Percentiles rank a stretch among this genome's conserved stretches.
These are phyloP conservation scores for Chunga burmeisteri DNA, from an alignment of 2,113 vertebrate genomes.

Conservation along the genomic window DNA sequence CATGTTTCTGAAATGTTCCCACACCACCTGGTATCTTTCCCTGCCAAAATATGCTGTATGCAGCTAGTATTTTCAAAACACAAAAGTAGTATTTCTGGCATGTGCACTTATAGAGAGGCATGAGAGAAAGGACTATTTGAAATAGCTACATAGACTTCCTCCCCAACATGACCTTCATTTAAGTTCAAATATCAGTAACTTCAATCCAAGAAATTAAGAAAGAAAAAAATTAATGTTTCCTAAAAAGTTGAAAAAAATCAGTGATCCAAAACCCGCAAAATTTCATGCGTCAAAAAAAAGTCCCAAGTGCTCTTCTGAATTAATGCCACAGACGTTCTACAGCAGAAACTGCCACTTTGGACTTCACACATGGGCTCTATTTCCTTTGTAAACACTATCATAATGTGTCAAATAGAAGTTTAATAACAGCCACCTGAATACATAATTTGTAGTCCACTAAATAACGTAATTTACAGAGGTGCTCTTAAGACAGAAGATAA, in stretches of 20 bases:
- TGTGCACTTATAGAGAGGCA: not conserved
- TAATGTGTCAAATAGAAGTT: not conserved
- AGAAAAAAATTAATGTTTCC: not conserved
- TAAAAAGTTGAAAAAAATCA: not conserved
- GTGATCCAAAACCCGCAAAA: not conserved
- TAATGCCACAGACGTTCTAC: not conserved
- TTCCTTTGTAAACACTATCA: not conserved
- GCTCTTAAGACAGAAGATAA: not conserved
- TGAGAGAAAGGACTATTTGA: not conserved
- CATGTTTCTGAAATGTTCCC: not conserved
- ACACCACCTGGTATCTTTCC: not conserved
- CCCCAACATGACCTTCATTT: not conserved
- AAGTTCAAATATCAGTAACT: not conserved
- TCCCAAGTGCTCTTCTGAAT: not conserved
- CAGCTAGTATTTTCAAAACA: slow-evolving; percentile 15
- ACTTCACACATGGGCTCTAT: not conserved
- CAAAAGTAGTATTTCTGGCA: not conserved
- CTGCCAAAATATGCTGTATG: not conserved
- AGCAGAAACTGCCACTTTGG: not conserved
- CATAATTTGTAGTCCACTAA: not conserved
- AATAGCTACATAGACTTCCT: not conserved
- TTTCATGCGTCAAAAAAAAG: not conserved
- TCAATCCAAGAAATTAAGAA: not conserved
- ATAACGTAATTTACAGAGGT: not conserved
- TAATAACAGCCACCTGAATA: not conserved